Evolutionary conservation across 2,113 vertebrate genomes (phyloP).

Genomic region (Chaetura pelagica): DNA sequence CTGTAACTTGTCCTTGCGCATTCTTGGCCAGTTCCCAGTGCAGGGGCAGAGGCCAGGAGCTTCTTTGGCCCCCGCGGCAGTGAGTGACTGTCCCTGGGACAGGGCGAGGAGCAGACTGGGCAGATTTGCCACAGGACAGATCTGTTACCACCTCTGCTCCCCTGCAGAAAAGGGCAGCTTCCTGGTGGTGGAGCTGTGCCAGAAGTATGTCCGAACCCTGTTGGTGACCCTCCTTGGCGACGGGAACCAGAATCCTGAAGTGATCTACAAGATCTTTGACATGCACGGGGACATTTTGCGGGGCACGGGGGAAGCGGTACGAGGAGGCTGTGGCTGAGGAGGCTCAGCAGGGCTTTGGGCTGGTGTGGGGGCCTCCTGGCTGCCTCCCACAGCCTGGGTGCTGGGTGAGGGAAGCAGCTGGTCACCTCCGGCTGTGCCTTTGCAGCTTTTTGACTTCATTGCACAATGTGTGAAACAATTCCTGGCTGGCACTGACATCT

Average conservation of each 20-base stretch:
- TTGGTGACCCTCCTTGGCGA: constrained; percentile 75
- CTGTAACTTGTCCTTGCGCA: background rate
- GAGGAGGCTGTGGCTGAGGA: background rate
- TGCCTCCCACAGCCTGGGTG: background rate
- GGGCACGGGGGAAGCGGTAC: constrained; percentile 81
- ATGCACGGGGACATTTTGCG: constrained; percentile 71
- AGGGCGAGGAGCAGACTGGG: background rate
- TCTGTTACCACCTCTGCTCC: background rate
- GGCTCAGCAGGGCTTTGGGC: fast-evolving
- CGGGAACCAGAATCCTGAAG: constrained; percentile 43
- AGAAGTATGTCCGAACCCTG: constrained; percentile 78
- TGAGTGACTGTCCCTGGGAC: background rate
- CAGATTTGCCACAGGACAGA: background rate
- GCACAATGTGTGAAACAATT: constrained; percentile 79
- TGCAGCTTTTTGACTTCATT: constrained; percentile 88
- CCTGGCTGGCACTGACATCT: constrained; percentile 25
- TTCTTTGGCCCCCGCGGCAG: background rate
- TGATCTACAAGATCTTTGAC: constrained; percentile 72
- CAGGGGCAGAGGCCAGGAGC: background rate
- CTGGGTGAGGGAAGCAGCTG: background rate
- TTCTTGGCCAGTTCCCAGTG: background rate
- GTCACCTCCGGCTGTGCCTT: background rate
- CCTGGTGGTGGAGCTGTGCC: constrained; percentile 85
- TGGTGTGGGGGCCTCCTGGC: background rate
- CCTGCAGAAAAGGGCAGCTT: constrained; percentile 82